Percentiles rank a stretch among this genome's conserved stretches.
Evolutionary conservation across 2,888 invertebrate genomes (phyloP).

Genomic region (Melipona bicolor): DNA sequence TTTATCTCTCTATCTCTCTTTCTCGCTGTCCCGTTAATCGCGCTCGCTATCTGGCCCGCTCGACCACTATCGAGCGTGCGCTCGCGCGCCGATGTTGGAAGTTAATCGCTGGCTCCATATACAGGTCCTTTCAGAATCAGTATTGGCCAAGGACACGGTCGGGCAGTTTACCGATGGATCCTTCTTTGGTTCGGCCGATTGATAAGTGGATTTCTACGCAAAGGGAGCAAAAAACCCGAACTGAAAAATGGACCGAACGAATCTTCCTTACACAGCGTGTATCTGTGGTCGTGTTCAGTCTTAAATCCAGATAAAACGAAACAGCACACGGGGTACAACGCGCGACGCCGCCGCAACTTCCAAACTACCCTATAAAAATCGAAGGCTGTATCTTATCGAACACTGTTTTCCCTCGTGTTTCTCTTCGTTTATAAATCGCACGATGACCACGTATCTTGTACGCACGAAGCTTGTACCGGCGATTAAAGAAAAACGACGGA

Average conservation of each 20-base stretch:
- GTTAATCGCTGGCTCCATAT: background rate
- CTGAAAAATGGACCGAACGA: no score
- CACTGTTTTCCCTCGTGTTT: no score
- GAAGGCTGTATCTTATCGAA: background rate
- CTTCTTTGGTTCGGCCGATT: background rate
- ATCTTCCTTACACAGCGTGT: no score
- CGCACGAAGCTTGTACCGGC: background rate
- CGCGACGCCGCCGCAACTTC: background rate
- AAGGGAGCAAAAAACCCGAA: no score
- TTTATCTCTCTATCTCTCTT: no score
- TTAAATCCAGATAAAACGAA: background rate
- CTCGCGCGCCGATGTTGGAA: background rate
- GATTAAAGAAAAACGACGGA: constrained; percentile 33
- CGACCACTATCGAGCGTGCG: background rate
- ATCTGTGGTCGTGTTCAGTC: background rate
- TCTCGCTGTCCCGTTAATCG: constrained; percentile 62
- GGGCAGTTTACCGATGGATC: background rate
- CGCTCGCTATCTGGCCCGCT: constrained; percentile 31
- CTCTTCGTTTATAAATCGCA: background rate
- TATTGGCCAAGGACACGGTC: background rate
- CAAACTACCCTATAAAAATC: background rate
- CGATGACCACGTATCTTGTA: background rate
- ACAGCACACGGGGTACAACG: background rate
- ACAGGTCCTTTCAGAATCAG: background rate
- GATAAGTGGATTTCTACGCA: background rate